A percentile compares a stretch with the other conserved stretches of the same genome.
Evolutionary conservation across 2,888 invertebrate species (phyloP).

Genomic region (Pyrgus malvae): DNA sequence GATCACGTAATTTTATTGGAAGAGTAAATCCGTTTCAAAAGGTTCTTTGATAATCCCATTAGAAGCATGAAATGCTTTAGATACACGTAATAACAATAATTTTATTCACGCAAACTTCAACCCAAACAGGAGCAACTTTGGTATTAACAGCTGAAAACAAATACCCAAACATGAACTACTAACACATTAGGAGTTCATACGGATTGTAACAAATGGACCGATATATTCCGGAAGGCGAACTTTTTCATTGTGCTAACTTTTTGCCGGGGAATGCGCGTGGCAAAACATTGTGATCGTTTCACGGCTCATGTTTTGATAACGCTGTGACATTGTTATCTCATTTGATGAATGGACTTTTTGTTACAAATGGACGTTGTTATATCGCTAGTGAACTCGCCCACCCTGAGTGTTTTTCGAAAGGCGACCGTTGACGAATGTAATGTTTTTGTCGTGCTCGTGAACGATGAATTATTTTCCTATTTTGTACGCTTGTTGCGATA

Average conservation of each 20-base stretch:
- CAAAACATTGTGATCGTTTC: constrained; percentile 74
- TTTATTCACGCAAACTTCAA: no score
- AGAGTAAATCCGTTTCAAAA: no score
- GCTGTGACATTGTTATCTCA: constrained; percentile 77
- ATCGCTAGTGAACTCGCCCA: constrained; percentile 62
- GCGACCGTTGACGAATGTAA: constrained; percentile 40
- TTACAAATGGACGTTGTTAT: constrained; percentile 75
- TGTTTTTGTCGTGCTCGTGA: constrained; percentile 25
- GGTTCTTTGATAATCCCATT: no score
- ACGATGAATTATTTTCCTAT: constrained; percentile 18
- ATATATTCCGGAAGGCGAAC: constrained; percentile 59
- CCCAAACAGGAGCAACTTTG: no score
- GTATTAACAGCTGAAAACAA: neutral
- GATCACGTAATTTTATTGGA: no score
- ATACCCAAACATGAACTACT: constrained; percentile 5
- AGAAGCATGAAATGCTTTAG: no score
- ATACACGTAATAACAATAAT: no score
- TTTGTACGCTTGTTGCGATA: constrained; percentile 7
- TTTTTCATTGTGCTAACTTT: constrained; percentile 71
- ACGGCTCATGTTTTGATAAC: constrained; percentile 77
- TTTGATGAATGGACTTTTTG: constrained; percentile 79
- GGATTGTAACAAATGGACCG: constrained; percentile 58
- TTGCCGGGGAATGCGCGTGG: constrained; percentile 57
- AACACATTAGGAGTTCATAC: constrained; percentile 33
- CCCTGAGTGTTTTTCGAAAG: constrained; percentile 52